Evolutionary conservation across 2,797 vertebrate species (phyloP), one percentile per base, ranked within the genome.

Genomic region (Xerus rutilus): DNA sequence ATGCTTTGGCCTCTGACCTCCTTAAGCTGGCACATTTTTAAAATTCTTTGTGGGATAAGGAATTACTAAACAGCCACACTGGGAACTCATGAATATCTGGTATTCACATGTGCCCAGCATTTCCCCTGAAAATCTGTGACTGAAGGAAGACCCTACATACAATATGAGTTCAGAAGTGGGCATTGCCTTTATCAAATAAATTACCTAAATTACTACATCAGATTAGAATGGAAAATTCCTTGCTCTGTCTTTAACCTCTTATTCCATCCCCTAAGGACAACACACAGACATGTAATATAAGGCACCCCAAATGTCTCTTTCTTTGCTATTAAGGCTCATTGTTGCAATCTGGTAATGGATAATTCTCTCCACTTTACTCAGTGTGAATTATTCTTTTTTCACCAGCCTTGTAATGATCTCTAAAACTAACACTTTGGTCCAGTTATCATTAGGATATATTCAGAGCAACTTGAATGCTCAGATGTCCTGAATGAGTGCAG

Each of bases 11-110:
- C 97, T 98, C 95, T 98, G 97, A 98, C 97, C 96, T 96, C 93
- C 94, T 97, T 97, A 98, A 98, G 89, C 96, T 94, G 92, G 96
- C 82, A 98, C 97, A 98, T 98, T 98, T 98, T 98, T 98, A 30
- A 98, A 97, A 98, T 98, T 98, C 97, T 89, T 97, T 83, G 86
- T 96, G 97, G 95, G 91, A 97, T 95, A 97, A 98, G 95, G 88
- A 97, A 97, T 97, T 96, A 96, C 93, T 94, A 97, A 97, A 57
- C 96, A 96, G 96, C 45, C 83, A 91, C 64, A 76, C 74, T 69
- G 97, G 64, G 77, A 97, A 88, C 90, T 91, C 69, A 43, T 3
- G 59, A 93, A 95, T 92, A 91, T 39, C 77, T 90, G 54, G 91
- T 86, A 93, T 97, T 97, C 95, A 96, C 92, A 96, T 93, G 89